Percentiles rank a stretch among this genome's conserved stretches.
Evolutionary conservation across 1,140 invertebrate species (phyloP).

Genomic region (Homalodisca vitripennis): DNA sequence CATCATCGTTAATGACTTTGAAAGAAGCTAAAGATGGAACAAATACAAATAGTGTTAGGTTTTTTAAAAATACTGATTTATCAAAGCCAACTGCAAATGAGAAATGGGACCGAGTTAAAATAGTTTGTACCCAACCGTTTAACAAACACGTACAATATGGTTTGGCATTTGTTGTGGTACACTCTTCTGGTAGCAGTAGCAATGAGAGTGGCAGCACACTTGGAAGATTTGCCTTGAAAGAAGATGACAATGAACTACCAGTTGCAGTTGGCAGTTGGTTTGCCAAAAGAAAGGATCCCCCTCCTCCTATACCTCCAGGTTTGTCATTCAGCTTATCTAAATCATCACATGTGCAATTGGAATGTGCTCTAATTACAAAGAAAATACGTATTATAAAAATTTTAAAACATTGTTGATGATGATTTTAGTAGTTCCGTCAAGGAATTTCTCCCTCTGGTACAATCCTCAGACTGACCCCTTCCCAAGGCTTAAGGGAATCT

Average conservation of each 20-base stretch:
- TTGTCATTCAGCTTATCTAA: no score
- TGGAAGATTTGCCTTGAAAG: slow-evolving; percentile 62
- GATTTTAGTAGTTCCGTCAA: neutral
- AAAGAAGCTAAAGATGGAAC: slow-evolving; percentile 63
- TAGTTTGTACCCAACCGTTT: slow-evolving; percentile 85
- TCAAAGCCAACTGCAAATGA: slow-evolving; percentile 54
- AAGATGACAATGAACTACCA: slow-evolving; percentile 49
- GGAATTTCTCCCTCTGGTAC: no score
- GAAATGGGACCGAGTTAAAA: slow-evolving; percentile 81
- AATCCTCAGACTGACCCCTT: no score
- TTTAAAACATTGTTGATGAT: neutral
- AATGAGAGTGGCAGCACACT: slow-evolving; percentile 43
- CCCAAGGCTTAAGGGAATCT: no score
- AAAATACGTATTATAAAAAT: no score
- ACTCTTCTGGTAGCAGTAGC: slow-evolving; percentile 28
- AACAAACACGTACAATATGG: slow-evolving; percentile 78
- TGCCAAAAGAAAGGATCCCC: slow-evolving; percentile 47
- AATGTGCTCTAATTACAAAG: no score
- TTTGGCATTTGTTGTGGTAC: slow-evolving; percentile 74
- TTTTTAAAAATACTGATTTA: slow-evolving; percentile 67
- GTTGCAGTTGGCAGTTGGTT: slow-evolving; percentile 56
- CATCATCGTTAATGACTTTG: slow-evolving; percentile 78
- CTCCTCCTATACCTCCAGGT: slow-evolving; percentile 19
- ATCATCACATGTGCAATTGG: no score
- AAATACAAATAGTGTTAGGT: slow-evolving; percentile 69